Conservation (phyloP, 2,797 vertebrate genomes). For the Anabas testudineus region DNA sequence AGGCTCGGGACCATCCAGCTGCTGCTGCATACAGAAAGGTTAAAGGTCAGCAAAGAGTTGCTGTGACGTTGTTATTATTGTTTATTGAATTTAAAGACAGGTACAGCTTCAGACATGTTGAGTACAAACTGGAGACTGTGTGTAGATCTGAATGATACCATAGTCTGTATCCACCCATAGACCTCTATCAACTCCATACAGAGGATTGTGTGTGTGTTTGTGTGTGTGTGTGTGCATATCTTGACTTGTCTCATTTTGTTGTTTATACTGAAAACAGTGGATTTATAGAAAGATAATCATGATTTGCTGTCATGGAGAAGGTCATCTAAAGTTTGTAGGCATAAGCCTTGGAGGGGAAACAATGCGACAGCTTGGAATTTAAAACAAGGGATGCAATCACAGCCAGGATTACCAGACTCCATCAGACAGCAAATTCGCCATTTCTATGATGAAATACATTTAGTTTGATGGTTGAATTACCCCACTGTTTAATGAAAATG, state of each 20-base stretch:
- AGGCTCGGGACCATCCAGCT: conserved; percentile 22
- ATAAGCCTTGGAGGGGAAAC: conserved; percentile 51
- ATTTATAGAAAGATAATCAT: conserved; percentile 58
- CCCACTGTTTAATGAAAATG: conserved; percentile 2
- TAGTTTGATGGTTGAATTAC: conserved; percentile 30
- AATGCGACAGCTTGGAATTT: conserved; percentile 63
- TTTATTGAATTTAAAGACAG: conserved; percentile 42
- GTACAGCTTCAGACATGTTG: conserved; percentile 60
- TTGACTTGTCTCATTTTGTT: conserved; percentile 62
- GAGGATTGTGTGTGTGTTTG: conserved; percentile 8
- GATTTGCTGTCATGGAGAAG: conserved; percentile 55
- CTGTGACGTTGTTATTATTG: conserved; percentile 17
- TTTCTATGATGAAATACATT: conserved; percentile 37
- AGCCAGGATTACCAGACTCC: conserved; percentile 49
- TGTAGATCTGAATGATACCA: conserved; percentile 50
- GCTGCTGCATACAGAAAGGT: conserved; percentile 19
- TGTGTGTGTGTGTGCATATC: conserved; percentile 9
- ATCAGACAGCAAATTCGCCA: conserved; percentile 48
- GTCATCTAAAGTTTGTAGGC: conserved; percentile 65
- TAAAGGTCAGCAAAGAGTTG: conserved; percentile 11
- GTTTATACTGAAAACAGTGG: conserved; percentile 66
- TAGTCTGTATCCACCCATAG: conserved; percentile 22
- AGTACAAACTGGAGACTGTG: conserved; percentile 42
- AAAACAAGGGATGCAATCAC: conserved; percentile 55
- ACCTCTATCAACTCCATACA: conserved; percentile 38